Conservation (phyloP, 2,888 invertebrate species). For the Cecidostiba fungosa region DNA sequence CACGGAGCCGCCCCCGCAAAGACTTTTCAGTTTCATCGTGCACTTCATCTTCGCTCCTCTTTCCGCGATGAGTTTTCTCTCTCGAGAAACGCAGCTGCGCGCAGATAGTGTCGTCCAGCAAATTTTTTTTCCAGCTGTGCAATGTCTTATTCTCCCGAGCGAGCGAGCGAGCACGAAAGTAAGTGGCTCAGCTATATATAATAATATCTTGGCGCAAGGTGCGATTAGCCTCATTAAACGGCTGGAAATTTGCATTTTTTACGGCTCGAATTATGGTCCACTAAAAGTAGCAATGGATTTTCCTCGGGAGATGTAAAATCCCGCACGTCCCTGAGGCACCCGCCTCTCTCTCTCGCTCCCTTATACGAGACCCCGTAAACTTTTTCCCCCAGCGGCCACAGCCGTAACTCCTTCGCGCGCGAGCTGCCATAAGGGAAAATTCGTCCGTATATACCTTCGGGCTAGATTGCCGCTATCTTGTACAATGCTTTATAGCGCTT, state of each 20-base stretch:
- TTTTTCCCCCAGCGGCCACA: constrained; percentile 28
- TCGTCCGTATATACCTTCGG: constrained; percentile 25
- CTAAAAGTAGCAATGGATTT: constrained; percentile 7
- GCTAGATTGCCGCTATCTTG: constrained; percentile 5
- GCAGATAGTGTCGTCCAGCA: too few relatives aligned
- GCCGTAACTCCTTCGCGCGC: constrained; percentile 22
- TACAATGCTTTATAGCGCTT: constrained; percentile 26
- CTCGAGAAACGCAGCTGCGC: not conserved
- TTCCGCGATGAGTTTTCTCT: constrained; percentile 23
- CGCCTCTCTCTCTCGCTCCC: not conserved
- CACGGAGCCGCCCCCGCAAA: not conserved
- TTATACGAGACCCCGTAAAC: constrained; percentile 29
- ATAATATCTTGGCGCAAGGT: too few relatives aligned
- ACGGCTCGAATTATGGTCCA: constrained; percentile 1
- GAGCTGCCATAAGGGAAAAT: constrained; percentile 27
- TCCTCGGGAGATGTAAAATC: constrained; percentile 17
- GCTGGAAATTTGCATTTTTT: not conserved
- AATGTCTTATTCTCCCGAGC: too few relatives aligned
- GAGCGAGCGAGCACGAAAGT: too few relatives aligned
- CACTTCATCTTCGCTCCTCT: constrained; percentile 21
- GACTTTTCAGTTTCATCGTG: constrained; percentile 24
- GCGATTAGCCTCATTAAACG: constrained; percentile 7
- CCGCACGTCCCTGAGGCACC: not conserved
- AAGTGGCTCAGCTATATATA: too few relatives aligned
- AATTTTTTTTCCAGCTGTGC: not conserved